Evolutionary conservation across 1,140 invertebrate species (phyloP), one percentile per base, ranked within the genome.

Genomic region (Arion vulgaris): DNA sequence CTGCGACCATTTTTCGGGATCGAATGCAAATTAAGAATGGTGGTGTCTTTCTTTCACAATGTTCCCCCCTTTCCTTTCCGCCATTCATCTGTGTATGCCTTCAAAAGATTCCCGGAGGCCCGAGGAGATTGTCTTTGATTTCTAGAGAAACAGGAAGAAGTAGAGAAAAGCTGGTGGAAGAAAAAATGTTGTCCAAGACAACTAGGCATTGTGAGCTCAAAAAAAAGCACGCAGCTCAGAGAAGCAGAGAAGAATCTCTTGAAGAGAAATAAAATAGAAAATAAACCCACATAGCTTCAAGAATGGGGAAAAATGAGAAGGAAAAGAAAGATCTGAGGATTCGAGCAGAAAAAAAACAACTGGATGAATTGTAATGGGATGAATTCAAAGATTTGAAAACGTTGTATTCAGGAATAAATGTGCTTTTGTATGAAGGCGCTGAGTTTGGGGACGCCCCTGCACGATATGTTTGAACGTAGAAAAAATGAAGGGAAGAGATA

Each of bases 341-440:
- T 66, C 62, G n/a, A 32, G 62, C 7, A 5, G 62, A 28, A 66
- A 66, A 32, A 5, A 17, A 66, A 66, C n/a, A n/a, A 66, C 5
- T 28, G 32, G 62, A 66, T 7, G 62, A 66, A 66, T 66, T 66
- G n/a, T 66, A 66, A 66, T 32, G 62, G 62, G 32, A 66, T 66
- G 62, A 66, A 66, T 66, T 66, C 28, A 66, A 66, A 66, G 62
- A 66, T 66, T 66, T 66, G 62, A 66, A 66, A 66, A 66, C 62
- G 62, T 66, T 66, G 62, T 66, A 28, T 66, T 66, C 62, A 2
- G n/a, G 62, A 66, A 66, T 66, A 66, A 66, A 66, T 66, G 28
- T 32, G 17, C 28, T 66, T 32, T 66, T 66, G 28, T 66, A 7
- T 32, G 62, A 66, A 66, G 28, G 62, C n/a, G 17, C 7, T 34